Conservation (phyloP, 2,113 vertebrate genomes). For the Colossoma macropomum region DNA sequence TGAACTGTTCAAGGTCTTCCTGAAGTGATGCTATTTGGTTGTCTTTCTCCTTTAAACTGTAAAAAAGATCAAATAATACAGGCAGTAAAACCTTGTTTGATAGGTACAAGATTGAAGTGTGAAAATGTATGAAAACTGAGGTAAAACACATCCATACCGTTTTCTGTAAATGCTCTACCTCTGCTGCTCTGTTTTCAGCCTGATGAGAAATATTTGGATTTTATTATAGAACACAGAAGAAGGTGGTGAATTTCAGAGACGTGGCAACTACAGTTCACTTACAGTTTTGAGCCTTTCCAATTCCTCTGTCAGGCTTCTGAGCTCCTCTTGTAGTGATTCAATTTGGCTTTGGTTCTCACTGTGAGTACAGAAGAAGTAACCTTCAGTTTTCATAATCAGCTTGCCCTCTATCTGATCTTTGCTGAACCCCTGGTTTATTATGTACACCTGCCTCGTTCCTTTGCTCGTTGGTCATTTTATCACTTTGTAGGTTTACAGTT, state of each 20-base stretch:
- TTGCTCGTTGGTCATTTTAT: too few relatives aligned
- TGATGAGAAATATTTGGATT: not conserved
- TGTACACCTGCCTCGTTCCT: too few relatives aligned
- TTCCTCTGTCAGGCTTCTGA: not conserved
- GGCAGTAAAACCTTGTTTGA: not conserved
- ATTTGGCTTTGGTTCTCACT: too few relatives aligned
- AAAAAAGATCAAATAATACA: constrained; percentile 3
- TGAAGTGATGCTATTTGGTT: constrained; percentile 40
- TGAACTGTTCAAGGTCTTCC: constrained; percentile 55
- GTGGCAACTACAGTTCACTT: not conserved
- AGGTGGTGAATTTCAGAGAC: too few relatives aligned
- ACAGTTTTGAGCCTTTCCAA: not conserved
- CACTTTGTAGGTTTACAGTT: too few relatives aligned
- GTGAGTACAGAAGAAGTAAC: too few relatives aligned
- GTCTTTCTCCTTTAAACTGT: constrained; percentile 44
- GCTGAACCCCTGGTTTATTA: too few relatives aligned
- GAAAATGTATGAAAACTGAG: not conserved
- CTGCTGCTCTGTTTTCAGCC: constrained; percentile 15
- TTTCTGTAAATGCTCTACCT: constrained; percentile 5
- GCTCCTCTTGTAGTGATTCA: not conserved
- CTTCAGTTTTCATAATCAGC: too few relatives aligned
- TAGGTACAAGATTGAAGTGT: not conserved
- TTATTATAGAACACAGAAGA: not conserved
- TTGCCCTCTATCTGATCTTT: too few relatives aligned
- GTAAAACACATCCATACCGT: constrained; percentile 14